These are phyloP conservation scores for Tapirus indicus DNA, from an alignment of 2,797 vertebrate genomes.

Conservation along the genomic window DNA sequence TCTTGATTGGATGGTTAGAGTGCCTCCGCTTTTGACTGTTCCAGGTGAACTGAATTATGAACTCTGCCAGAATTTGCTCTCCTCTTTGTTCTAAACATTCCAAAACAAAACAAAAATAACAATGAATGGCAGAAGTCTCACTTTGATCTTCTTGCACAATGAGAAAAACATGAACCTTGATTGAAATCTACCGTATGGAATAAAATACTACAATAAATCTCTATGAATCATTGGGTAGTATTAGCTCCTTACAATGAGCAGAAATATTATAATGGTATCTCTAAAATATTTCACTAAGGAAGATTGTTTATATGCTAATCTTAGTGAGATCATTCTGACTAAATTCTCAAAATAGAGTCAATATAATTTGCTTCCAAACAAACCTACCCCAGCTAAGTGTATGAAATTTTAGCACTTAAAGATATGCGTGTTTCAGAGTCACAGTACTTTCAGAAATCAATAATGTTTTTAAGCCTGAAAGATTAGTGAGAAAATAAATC, in stretches of 20 bases:
- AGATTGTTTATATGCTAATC: neutral
- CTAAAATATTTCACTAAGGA: conserved; percentile 46
- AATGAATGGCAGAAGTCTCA: neutral
- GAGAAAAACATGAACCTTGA: conserved; percentile 21
- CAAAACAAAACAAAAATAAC: conserved; percentile 29
- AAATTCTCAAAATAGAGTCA: conserved; percentile 3
- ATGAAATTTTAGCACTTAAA: conserved; percentile 17
- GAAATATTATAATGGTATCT: neutral
- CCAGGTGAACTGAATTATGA: neutral
- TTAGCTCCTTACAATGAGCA: neutral
- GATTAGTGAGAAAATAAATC: conserved; percentile 44
- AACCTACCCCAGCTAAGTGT: neutral
- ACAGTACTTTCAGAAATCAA: neutral
- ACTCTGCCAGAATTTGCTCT: neutral
- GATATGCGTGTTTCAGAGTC: neutral
- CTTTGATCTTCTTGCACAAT: neutral
- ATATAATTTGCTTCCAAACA: conserved; percentile 50
- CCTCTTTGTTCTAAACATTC: conserved; percentile 48
- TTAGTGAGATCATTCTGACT: neutral
- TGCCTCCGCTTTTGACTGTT: neutral
- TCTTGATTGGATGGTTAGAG: neutral
- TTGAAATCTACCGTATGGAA: conserved; percentile 45
- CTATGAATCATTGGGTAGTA: neutral
- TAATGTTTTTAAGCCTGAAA: conserved; percentile 31
- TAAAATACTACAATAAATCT: conserved; percentile 50